phyloP scores from a whole-genome alignment of 2,888 invertebrate species.

The Isoperla grammatica region DNA sequence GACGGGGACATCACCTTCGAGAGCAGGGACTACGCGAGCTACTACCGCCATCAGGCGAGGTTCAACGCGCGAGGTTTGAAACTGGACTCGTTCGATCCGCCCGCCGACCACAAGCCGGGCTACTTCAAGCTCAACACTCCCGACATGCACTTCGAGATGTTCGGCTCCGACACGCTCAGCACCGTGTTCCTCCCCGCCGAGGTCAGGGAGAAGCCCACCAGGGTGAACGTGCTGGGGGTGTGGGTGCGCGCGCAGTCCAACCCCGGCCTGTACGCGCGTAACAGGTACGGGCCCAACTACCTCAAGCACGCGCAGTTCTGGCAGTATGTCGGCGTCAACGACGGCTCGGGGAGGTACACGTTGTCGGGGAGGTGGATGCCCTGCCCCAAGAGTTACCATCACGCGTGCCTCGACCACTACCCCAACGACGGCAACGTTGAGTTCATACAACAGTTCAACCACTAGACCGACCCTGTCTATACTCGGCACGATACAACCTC shows the following conservation, averaged over 20 bases:
- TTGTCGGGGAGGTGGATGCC: conserved; percentile 32
- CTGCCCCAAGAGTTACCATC: conserved; percentile 34
- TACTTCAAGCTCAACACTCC: conserved; percentile 32
- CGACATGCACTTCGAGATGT: conserved; percentile 36
- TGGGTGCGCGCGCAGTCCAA: conserved; percentile 38
- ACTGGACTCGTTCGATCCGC: conserved; percentile 24
- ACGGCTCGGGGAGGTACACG: conserved; percentile 36
- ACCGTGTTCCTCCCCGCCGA: conserved; percentile 27
- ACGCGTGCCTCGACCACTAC: conserved; percentile 38
- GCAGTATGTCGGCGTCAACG: conserved; percentile 31
- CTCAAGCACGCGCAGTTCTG: conserved; percentile 38
- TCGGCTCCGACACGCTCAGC: conserved; percentile 37
- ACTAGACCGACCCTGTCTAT: background rate
- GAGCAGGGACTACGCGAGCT: conserved; percentile 30
- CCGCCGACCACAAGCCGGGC: conserved; percentile 30
- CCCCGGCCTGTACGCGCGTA: conserved; percentile 38
- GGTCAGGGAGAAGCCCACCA: conserved; percentile 33
- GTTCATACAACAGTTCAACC: conserved; percentile 28
- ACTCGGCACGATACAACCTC: too few relatives aligned
- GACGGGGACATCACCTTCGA: conserved; percentile 38
- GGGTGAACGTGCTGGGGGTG: conserved; percentile 34
- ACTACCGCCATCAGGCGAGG: conserved; percentile 21
- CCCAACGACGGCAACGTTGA: conserved; percentile 38
- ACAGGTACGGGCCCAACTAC: conserved; percentile 38
- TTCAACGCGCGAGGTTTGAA: conserved; percentile 23